Evolutionary conservation across 2,888 invertebrate species (phyloP), one percentile per base, ranked within the genome.

Genomic region (Hyposoter didymator): DNA sequence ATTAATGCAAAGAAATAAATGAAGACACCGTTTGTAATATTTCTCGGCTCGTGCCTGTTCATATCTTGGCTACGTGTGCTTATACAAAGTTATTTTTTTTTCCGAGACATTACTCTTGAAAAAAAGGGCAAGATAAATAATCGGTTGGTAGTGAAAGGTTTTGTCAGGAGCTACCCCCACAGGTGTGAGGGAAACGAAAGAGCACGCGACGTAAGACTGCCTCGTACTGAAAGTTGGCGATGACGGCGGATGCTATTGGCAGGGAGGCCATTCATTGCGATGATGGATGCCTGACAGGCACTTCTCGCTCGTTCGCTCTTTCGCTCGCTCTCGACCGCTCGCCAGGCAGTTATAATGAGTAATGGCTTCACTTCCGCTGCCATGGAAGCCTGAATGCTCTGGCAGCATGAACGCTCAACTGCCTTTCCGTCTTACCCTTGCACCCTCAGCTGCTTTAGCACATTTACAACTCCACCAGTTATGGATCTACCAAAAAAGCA

Each of bases 171-270:
- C 8, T 12, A 55, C 52, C 28, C 52, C 52, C 52, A 67, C 67
- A 78, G 78, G 78, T 49, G 70, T 39, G 62, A 52, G 70, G 76
- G 78, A 55, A 78, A 73, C 74, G 19, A 84, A 62, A 70, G 70
- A 78, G 83, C 47, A 78, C 73, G 88, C 84, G 86, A 82, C 79
- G 90, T 90, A 91, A 90, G 90, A 90, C 91, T 75, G 85, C 70
- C 69, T 69, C 45, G 75, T 66, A 59, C 90, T 91, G 89, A 93
- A 93, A 93, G 92, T 93, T 93, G 93, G 93, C 93, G 93, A 93
- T 93, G 93, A 93, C 93, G 93, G 92, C 93, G 93, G 93, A 93
- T 93, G 93, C 93, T 94, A 94, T 94, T 93, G 93, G 93, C 93
- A 93, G 93, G 90, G 91, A 88, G 91, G 91, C 93, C 93, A 94